Evolutionary conservation across 2,888 invertebrate genomes (phyloP).

Genomic region (Lasioglossum zephyrum): DNA sequence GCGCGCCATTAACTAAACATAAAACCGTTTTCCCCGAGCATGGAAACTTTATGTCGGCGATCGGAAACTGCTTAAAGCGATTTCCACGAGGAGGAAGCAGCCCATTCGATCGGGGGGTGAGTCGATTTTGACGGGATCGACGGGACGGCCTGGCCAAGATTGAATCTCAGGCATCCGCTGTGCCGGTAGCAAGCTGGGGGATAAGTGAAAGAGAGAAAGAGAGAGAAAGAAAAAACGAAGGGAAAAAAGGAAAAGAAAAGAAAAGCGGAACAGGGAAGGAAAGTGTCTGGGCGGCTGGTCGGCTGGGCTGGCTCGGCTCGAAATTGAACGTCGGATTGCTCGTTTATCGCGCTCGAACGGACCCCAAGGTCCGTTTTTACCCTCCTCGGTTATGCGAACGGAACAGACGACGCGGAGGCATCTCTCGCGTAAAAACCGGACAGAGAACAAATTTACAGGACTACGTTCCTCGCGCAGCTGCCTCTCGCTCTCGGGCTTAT

Average conservation of each 20-base stretch:
- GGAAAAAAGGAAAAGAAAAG: background rate
- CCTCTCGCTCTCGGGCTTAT: background rate
- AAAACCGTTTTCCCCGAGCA: background rate
- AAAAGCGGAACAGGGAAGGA: conserved; percentile 8
- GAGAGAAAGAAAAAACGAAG: background rate
- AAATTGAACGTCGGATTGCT: conserved; percentile 52
- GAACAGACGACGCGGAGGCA: background rate
- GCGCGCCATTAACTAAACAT: conserved; percentile 4
- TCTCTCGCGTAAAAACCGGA: background rate
- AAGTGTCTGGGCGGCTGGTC: conserved; percentile 35
- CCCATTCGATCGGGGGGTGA: background rate
- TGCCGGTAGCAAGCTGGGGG: background rate
- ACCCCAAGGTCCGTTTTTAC: conserved; percentile 30
- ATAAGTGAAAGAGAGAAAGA: conserved; percentile 14
- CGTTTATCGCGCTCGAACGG: conserved; percentile 54
- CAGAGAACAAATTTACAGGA: background rate
- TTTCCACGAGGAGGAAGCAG: conserved; percentile 2
- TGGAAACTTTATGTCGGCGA: background rate
- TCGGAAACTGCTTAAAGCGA: background rate
- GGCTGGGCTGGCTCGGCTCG: background rate
- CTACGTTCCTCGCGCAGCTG: background rate
- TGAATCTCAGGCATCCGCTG: conserved; percentile 21
- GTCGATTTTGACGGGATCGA: conserved; percentile 22
- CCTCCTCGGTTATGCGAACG: background rate
- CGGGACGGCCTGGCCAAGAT: conserved; percentile 1